phyloP scores from a whole-genome alignment of 2,113 vertebrate genomes.

The Ranitomeya imitator region DNA sequence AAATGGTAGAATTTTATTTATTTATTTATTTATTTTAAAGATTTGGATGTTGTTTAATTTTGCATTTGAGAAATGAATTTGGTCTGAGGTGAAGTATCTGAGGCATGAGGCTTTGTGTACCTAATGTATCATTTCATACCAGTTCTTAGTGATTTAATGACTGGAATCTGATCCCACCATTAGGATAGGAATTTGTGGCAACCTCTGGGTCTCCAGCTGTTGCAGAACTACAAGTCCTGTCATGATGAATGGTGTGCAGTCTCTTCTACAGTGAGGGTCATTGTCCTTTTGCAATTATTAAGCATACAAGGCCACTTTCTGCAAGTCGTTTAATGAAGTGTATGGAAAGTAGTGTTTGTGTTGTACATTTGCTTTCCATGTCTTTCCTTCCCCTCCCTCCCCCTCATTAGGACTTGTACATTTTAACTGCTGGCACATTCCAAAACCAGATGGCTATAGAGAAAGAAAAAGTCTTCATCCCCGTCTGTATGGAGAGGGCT shows the following conservation, averaged over 20 bases:
- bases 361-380: neutral
- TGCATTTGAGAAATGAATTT: too few species aligned
- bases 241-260: neutral
- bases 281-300: neutral
- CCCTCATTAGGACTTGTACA: neutral
- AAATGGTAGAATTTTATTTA: too few species aligned
- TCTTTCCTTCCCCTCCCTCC: neutral
- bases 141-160: neutral
- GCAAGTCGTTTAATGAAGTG: neutral
- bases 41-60: too few species aligned
- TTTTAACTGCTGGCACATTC: constrained; percentile 23
- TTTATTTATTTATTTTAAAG: too few species aligned
- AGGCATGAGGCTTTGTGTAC: neutral
- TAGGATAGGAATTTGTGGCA: neutral
- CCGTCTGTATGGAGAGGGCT: neutral
- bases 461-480: neutral
- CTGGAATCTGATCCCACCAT: neutral
- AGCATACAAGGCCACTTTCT: neutral
- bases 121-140: neutral
- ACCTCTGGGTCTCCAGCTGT: neutral
- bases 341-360: neutral
- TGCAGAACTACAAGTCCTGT: neutral
- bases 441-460: constrained; percentile 46
- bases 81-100: neutral
- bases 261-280: neutral